These are phyloP conservation scores for Andinoacara biseriatus DNA, from an alignment of 2,113 vertebrate genomes.

Conservation along the genomic window DNA sequence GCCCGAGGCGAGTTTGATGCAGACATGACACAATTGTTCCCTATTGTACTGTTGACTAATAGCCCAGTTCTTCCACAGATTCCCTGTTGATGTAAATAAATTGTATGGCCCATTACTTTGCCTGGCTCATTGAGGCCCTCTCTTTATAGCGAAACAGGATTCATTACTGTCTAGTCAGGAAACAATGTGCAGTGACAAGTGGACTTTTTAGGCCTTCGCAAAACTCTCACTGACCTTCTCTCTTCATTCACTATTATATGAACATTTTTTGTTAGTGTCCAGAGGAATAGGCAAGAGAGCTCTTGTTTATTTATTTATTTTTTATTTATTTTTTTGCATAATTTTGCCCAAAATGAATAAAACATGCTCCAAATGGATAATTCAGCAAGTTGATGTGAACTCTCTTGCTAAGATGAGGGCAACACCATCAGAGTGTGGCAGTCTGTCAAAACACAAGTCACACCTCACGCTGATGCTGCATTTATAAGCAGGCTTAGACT, in stretches of 20 bases:
- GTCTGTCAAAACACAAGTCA: background rate
- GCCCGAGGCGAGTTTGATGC: constrained; percentile 53
- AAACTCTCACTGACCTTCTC: constrained; percentile 3
- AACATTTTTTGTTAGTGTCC: background rate
- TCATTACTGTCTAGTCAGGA: constrained; percentile 18
- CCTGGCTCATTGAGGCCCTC: constrained; percentile 30
- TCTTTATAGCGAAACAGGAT: constrained; percentile 7
- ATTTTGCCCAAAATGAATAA: constrained; percentile 15
- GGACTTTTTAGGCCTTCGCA: constrained; percentile 20
- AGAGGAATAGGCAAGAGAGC: background rate
- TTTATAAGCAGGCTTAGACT: constrained; percentile 2
- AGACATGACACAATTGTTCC: constrained; percentile 62
- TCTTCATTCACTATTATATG: constrained; percentile 7
- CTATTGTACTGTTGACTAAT: constrained; percentile 64
- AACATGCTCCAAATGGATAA: constrained; percentile 34
- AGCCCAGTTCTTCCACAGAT: constrained; percentile 59
- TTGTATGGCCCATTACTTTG: constrained; percentile 64
- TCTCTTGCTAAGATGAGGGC: background rate
- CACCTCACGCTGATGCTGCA: background rate
- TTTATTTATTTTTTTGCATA: background rate
- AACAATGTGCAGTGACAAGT: background rate
- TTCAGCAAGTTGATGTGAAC: constrained; percentile 35
- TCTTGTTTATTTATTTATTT: background rate
- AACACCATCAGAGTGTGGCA: background rate
- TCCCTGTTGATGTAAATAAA: constrained; percentile 75